Base-by-base conservation (phyloP, 2,888 invertebrate species). In the Thymelicus lineola region DNA sequence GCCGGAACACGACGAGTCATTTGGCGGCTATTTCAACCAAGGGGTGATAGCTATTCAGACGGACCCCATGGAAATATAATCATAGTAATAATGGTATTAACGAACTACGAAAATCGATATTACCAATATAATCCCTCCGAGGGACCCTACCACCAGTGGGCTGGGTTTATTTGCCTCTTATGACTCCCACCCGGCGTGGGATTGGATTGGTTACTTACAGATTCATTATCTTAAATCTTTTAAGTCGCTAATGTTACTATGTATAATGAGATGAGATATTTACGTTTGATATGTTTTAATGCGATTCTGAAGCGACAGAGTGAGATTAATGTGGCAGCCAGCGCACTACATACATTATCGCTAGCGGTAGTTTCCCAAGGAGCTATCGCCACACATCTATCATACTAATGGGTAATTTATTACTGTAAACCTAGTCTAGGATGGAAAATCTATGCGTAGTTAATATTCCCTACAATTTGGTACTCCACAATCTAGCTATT, bases 401-500 rank as follows among this genome's bases (percentile, higher is more conserved):
- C 70, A 70, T 70, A 53, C 65, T 70, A 70, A 70, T 70, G 70
- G 70, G 35, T 70, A 64, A 70, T 70, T 70, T 70, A 70, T 70
- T 65, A 60, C 60, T 55, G 64, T 70, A 65, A 53, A 70, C 64
- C 70, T 70, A 60, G 63, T 64, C 42, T 53, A 14, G 36, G 36
- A 38, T 53, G 53, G 14, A 64, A 63, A 64, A 55, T 53, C 38
- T 38, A 42, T 36, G 38, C 58, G 38, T 63, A 20, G 63, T 53
- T 63, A 38, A 63, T 63, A 63, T 53, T 53, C 12, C 36, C 63
- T 63, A 6, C 36, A 14, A 53, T 38, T 63, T 63, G 6, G 87
- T 55, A 28, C 28, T 35, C 53, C 53, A 9, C 53, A 53, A 53
- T 20, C 10, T 53, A 12, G 10, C 53, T 53, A 53, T 53, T 53